Evolutionary conservation across 2,797 vertebrate species (phyloP), one percentile per base, ranked within the genome.

Genomic region (Hephaestus fuliginosus): DNA sequence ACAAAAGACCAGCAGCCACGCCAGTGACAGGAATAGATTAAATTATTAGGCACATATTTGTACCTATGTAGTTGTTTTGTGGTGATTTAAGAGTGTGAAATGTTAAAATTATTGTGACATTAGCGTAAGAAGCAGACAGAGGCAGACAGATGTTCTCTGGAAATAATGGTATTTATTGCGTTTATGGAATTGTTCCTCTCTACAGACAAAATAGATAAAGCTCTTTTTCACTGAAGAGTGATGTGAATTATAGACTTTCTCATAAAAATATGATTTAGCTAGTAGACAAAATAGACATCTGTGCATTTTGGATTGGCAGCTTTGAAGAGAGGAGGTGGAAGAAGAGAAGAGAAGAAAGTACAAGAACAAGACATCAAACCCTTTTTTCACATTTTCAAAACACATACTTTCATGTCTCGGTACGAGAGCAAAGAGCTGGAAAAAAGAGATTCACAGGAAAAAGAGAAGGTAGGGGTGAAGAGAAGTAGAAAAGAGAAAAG

Each of bases 121-220:
- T 9, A 17, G 15, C 12, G 2, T 12, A 74, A 25, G 12, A 44
- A 77, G 4, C 44, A 76, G 49, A 51, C 60, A 76, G 49, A 51
- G 56, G 53, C 43, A 56, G 48, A 49, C 22, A 62, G 14, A 11
- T 70, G 6, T 43, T 78, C 43, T 66, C 60, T 73, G 75, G 73
- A 91, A 90, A 3, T 33, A 91, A 88, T 72, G 66, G 57, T 11
- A 60, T 92, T 89, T 93, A 92, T 91, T 91, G 22, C 68, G 20
- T 63, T 68, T 17, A 43, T 53, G 28, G 25, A 56, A 33, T 56
- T 22, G 25, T 65, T 78, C 41, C 12, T 84, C 55, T 69, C 46
- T 61, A 52, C 53, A 67, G 68, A 75, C 46, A 84, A 39, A 84
- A 61, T 48, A 71, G 12, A 86, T 22, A 72, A 8, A 18, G 25